phyloP scores from a whole-genome alignment of 2,888 invertebrate genomes.

The Ochropleura plecta region DNA sequence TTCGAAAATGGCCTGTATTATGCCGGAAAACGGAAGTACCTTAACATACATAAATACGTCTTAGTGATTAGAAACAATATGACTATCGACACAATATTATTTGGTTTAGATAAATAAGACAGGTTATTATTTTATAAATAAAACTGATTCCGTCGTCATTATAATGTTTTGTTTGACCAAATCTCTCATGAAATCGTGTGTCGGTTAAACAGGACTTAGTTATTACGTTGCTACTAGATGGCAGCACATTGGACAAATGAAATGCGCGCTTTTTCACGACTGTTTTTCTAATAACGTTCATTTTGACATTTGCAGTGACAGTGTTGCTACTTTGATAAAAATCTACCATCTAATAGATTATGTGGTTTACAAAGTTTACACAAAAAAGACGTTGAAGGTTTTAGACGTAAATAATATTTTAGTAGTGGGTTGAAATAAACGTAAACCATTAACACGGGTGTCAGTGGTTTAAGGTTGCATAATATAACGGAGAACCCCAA shows the following conservation, averaged over 20 bases:
- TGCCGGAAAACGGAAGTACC: slow-evolving; percentile 55
- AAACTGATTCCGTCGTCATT: neutral
- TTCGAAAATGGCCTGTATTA: slow-evolving; percentile 40
- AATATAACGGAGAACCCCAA: too few species aligned
- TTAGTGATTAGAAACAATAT: neutral
- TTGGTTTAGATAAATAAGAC: neutral
- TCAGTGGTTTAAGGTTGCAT: too few species aligned
- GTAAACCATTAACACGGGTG: too few species aligned
- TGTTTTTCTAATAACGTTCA: slow-evolving; percentile 70
- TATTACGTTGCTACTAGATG: slow-evolving; percentile 72
- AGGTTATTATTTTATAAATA: too few species aligned
- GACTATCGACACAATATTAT: neutral
- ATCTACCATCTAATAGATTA: slow-evolving; percentile 59
- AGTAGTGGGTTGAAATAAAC: too few species aligned
- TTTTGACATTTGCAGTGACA: slow-evolving; percentile 73
- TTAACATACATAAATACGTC: neutral
- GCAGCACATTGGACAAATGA: slow-evolving; percentile 70
- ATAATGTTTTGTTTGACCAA: neutral
- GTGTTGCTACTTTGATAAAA: slow-evolving; percentile 71
- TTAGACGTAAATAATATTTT: too few species aligned
- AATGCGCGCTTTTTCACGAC: slow-evolving; percentile 81
- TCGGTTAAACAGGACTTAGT: slow-evolving; percentile 68
- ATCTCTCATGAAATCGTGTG: slow-evolving; percentile 5
- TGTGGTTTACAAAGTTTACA: too few species aligned
- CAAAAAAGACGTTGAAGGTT: neutral